Evolutionary conservation across 2,888 invertebrate species (phyloP), one percentile per base, ranked within the genome.

Genomic region (Lasioglossum oenotherae): DNA sequence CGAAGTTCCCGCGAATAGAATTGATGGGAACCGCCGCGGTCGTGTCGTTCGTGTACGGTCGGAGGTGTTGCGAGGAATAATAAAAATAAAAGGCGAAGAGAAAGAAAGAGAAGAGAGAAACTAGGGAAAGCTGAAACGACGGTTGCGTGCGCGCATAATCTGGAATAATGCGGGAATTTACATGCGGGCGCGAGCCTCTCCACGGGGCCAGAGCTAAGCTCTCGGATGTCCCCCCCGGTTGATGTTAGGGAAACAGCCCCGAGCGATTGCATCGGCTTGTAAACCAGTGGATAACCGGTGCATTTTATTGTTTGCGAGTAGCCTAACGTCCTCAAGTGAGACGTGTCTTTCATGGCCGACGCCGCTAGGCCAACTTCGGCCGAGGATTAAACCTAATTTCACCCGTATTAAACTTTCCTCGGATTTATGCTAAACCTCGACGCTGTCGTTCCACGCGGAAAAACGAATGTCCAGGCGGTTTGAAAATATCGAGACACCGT

Each of bases 281-380:
- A 85, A 90, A 90, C 87, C 83, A 80, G 83, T 80, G 79, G 82
- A 84, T 90, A 90, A 87, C 85, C 85, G 85, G 35, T 67, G 80
- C 78, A 87, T 85, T 84, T 86, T 87, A 82, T 85, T 85, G 82
- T 88, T 72, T 53, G 78, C 77, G 46, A 77, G 78, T 76, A 41
- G 74, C 67, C 74, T 81, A 78, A 78, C 44, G 76, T 72, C 46
- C 44, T 35, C 49, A 69, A 74, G 72, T 46, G 71, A 78, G 83
- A 74, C 78, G 60, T 85, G 80, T 77, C 67, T 72, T 73, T 85
- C 53, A 74, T 67, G 64, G 41, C 16, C 31, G 27, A 44, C 16
- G 2, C 60, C 27, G 16, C 44, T 16, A 16, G 46, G 44, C 16
- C 31, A 46, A 77, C 74, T 67, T 41, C 44, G 16, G 23, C 57